Evolutionary conservation across 2,888 invertebrate species (phyloP), one percentile per base, ranked within the genome.

Genomic region (Kuschelorhynchus macadamiae): DNA sequence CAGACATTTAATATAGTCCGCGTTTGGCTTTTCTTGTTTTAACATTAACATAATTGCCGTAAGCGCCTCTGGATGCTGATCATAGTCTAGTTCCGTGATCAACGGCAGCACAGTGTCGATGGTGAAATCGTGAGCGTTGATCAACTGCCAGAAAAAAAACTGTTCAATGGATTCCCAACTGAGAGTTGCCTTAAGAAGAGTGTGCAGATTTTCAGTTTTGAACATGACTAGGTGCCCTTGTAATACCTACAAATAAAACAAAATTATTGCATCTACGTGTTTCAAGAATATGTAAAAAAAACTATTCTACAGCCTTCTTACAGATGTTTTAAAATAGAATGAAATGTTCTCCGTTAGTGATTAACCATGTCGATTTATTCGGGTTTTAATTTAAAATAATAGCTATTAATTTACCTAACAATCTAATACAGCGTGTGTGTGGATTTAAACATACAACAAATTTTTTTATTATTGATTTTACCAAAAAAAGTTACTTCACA

Each of bases 111-210:
- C 91, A 80, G 93, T 92, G 79, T 96, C 96, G n/a, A 96, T 89
- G 57, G 95, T 92, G 80, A 97, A 93, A 82, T 96, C 95, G 82
- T 98, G 98, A 41, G 97, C 97, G 73, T 93, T 91, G 50, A 98
- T 89, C 64, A 99, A 87, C 84, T 98, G 97, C 98, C 98, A 99
- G 46, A 98, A 88, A 82, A 96, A 97, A 81, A 95, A 92, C 84
- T 99, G 98, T 83, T 98, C 98, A 77, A 97, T 95, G 1, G 97
- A 97, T 85, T 98, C 98, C 96, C 98, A 99, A 63, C 90, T 89
- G 61, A 98, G 86, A 78, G 96, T 97, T 42, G 92, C 91, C 68
- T 92, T 92, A 75, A 94, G 83, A 82, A 94, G 88, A 41, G 89
- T 86, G 64, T 90, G 89, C 44, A 94, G 87, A 62, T 91, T 91